These are phyloP conservation scores for Phalacrocorax carbo DNA, from an alignment of 2,113 vertebrate genomes.

Conservation along the genomic window DNA sequence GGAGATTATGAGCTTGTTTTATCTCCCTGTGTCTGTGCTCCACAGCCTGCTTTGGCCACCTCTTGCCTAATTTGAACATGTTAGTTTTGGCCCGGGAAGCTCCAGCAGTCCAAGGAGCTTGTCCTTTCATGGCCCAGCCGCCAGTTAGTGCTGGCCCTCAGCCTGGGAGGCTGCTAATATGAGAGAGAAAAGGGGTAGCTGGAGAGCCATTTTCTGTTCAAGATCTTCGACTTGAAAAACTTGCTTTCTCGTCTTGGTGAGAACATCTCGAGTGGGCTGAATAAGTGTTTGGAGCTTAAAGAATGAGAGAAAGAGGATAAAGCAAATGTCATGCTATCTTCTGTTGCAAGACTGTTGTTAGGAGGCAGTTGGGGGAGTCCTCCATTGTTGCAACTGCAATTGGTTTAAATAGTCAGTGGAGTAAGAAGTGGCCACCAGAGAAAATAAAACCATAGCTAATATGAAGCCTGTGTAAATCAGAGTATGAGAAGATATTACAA, in stretches of 20 bases:
- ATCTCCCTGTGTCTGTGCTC: background rate
- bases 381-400: background rate
- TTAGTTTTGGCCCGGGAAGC: background rate
- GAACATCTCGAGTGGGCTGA: background rate
- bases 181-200: background rate
- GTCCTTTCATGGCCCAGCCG: slow-evolving; percentile 33
- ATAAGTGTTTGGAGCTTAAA: background rate
- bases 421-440: background rate
- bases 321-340: background rate
- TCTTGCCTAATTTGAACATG: background rate
- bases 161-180: slow-evolving; percentile 21
- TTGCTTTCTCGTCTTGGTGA: background rate
- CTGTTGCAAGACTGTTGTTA: background rate
- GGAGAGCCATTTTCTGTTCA: background rate
- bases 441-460: background rate
- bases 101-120: background rate
- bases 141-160: background rate
- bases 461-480: background rate
- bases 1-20: background rate
- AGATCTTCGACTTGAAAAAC: slow-evolving; percentile 4
- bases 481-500: background rate
- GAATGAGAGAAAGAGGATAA: background rate
- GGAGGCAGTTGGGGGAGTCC: background rate
- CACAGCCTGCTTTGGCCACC: background rate
- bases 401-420: background rate